phyloP scores from a whole-genome alignment of 2,113 vertebrate species.

The Coreoperca whiteheadi region DNA sequence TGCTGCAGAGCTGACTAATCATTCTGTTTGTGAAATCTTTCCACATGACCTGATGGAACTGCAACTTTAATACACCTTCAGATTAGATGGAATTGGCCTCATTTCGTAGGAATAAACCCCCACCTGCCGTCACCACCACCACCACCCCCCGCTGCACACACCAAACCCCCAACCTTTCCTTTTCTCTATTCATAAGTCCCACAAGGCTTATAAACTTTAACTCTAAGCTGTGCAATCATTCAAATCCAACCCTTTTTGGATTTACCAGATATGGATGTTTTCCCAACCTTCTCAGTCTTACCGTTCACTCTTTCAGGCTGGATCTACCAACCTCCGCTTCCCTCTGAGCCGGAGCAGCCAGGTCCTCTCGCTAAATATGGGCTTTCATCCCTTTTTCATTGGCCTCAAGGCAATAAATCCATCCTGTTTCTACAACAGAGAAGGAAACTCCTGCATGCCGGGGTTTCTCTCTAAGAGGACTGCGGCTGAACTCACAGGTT shows the following conservation, averaged over 20 bases:
- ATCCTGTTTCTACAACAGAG: background rate
- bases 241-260: slow-evolving; percentile 53
- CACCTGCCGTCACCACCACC: background rate
- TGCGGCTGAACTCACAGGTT: background rate
- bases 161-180: slow-evolving; percentile 7
- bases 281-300: slow-evolving; percentile 15
- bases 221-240: slow-evolving; percentile 58
- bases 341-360: slow-evolving; percentile 29
- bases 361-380: slow-evolving; percentile 12
- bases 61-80: slow-evolving; percentile 62
- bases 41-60: slow-evolving; percentile 43
- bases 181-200: slow-evolving; percentile 49
- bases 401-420: slow-evolving; percentile 8
- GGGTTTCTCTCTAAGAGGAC: background rate
- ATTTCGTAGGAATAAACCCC: slow-evolving; percentile 52
- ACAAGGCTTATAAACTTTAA: slow-evolving; percentile 56
- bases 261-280: slow-evolving; percentile 58
- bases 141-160: background rate
- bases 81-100: slow-evolving; percentile 67
- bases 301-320: slow-evolving; percentile 28
- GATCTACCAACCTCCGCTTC: slow-evolving; percentile 25
- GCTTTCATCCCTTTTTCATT: slow-evolving; percentile 12
- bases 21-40: slow-evolving; percentile 51
- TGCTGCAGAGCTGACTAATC: slow-evolving; percentile 53
- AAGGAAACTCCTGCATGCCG: background rate